Conservation (phyloP, 2,797 vertebrate genomes). For the Myotis planiceps region DNA sequence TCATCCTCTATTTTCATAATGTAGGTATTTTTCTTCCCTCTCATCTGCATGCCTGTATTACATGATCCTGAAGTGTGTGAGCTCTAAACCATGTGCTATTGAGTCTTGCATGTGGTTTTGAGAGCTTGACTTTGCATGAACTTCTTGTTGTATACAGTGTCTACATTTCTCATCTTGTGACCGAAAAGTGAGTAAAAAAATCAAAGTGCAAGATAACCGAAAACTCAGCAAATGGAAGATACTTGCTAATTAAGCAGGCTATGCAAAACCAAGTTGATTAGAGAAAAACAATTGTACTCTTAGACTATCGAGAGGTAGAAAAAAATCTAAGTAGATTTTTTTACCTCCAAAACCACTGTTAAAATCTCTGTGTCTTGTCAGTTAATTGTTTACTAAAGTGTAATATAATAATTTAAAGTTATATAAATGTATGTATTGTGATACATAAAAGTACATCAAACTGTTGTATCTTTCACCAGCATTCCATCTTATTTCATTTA, state of each 20-base stretch:
- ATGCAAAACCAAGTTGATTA: conserved; percentile 55
- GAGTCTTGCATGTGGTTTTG: conserved; percentile 87
- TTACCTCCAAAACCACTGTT: conserved; percentile 46
- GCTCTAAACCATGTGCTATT: conserved; percentile 84
- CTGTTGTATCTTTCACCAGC: conserved; percentile 60
- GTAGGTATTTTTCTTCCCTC: conserved; percentile 83
- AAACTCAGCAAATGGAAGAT: conserved; percentile 74
- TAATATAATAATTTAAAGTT: conserved; percentile 40
- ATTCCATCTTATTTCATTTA: conserved; percentile 68
- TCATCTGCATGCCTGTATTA: conserved; percentile 86
- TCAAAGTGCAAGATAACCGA: conserved; percentile 56
- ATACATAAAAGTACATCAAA: conserved; percentile 62
- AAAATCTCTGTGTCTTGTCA: conserved; percentile 33
- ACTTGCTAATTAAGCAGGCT: conserved; percentile 58
- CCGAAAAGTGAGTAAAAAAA: conserved; percentile 76
- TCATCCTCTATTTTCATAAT: conserved; percentile 84
- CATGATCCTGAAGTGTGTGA: conserved; percentile 75
- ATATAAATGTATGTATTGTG: conserved; percentile 55
- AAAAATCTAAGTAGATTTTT: conserved; percentile 16
- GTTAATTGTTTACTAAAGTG: conserved; percentile 45
- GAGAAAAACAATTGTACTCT: conserved; percentile 56
- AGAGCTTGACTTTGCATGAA: conserved; percentile 90
- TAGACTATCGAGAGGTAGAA: conserved; percentile 42
- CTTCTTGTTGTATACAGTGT: conserved; percentile 86
- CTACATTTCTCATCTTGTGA: conserved; percentile 78